Evolutionary conservation across 2,113 vertebrate species (phyloP), one percentile per base, ranked within the genome.

Genomic region (Neoarius graeffei): DNA sequence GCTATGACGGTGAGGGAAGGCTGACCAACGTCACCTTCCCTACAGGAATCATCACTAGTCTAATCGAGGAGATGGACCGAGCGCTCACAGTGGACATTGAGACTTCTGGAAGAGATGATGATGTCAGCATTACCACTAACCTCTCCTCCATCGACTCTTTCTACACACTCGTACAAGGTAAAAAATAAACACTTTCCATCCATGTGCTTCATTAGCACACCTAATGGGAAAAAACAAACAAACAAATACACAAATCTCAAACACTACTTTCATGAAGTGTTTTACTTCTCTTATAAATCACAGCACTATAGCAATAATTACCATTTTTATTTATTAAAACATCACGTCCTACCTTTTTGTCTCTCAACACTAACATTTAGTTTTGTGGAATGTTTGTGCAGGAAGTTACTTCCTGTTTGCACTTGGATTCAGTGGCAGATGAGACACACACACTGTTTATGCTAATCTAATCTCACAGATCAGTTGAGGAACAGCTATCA

Each of bases 21-120:
- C 96, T 99, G 90, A 99, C 98, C 23, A 99, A 99, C 0, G 98
- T 99, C 82, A 99, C 98, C 0, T 99, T 99, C 91, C 98, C 98
- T 35, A 99, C 98, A 0, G 98, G 98, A 14, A 96, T 98, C 66
- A 97, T 99, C 88, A 98, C 97, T 86, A 99, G 96, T 93, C 97
- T 99, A 89, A 98, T 99, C 0, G 96, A 97, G 14, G 98, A 99
- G 93, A 99, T 99, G 98, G 97, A 98, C 90, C 96, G 95, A 92
- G 97, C 97, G 0, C 96, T 99, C 90, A 97, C 97, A 0, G 98
- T 99, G 93, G 97, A 98, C 93, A 96, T 99, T 4, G 97, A 99
- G 91, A 98, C 97, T 6, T 99, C 98, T 52, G 97, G 97, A 91
- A 95, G 97, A 89, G 98, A 99, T 17, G 98, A 99, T 83, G 98